These are phyloP conservation scores for Lamprotornis superbus DNA, from an alignment of 2,113 vertebrate genomes.

Conservation along the genomic window DNA sequence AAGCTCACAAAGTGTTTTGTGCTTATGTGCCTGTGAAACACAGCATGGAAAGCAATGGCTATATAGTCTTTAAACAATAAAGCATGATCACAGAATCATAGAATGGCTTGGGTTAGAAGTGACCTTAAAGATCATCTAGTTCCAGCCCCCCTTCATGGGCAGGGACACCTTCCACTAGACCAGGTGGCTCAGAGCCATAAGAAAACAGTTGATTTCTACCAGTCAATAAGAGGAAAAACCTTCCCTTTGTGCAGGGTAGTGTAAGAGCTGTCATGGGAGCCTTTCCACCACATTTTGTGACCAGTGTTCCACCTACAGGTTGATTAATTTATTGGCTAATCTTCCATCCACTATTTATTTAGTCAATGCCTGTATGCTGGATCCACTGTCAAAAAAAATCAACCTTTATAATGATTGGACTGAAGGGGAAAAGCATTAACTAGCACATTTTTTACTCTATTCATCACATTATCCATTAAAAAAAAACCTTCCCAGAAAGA, in stretches of 20 bases:
- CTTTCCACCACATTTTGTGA: neutral
- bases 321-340: neutral
- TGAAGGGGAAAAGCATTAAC: neutral
- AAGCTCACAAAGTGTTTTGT: neutral
- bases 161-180: neutral
- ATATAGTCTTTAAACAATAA: neutral
- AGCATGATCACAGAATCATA: neutral
- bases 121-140: neutral
- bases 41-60: neutral
- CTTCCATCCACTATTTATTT: neutral
- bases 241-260: neutral
- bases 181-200: neutral
- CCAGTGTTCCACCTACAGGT: neutral
- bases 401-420: neutral
- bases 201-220: neutral
- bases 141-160: neutral
- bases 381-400: neutral
- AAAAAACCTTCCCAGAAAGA: neutral
- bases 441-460: neutral
- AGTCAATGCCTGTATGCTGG: neutral
- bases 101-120: neutral
- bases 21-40: neutral
- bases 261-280: neutral
- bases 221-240: neutral
- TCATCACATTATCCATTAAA: neutral